Evolutionary conservation across 2,797 vertebrate genomes (phyloP).

Genomic region (Coendou prehensilis): DNA sequence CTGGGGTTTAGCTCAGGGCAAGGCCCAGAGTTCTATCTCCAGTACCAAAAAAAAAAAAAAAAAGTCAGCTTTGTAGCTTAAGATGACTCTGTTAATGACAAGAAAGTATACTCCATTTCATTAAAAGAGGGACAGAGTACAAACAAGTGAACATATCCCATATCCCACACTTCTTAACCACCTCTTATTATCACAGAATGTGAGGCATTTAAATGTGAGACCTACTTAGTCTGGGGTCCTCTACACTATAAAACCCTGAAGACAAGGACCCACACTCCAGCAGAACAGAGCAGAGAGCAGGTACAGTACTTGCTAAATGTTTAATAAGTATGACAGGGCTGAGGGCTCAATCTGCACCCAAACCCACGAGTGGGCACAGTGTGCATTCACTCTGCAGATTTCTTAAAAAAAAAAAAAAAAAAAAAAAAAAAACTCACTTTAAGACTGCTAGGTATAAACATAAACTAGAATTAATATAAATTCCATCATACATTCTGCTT

Average conservation of each 20-base stretch:
- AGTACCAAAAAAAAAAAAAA: not conserved
- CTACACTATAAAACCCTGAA: not conserved
- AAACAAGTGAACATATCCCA: conserved; percentile 14
- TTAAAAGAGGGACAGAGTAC: conserved; percentile 13
- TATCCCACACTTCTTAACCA: not conserved
- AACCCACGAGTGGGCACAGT: not conserved
- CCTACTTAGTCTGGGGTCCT: not conserved
- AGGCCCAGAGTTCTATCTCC: not conserved
- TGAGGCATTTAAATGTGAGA: not conserved
- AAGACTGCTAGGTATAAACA: not conserved
- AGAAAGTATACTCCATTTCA: conserved; percentile 46
- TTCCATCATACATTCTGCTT: conserved; percentile 5
- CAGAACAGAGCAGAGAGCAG: not conserved
- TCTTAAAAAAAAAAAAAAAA: not conserved
- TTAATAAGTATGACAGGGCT: not conserved
- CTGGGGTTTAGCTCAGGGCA: not conserved
- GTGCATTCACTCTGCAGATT: not conserved
- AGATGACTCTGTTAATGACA: conserved; percentile 12
- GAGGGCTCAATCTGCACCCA: not conserved
- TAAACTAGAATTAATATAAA: not conserved
- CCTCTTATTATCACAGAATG: not conserved
- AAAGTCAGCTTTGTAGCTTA: conserved; percentile 56
- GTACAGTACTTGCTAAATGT: not conserved
- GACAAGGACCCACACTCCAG: not conserved
- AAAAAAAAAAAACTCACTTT: conserved; percentile 23